A percentile compares a stretch with the other conserved stretches of the same genome.
Evolutionary conservation across 2,888 invertebrate genomes (phyloP).

Genomic region (Habrosyne pyritoides): DNA sequence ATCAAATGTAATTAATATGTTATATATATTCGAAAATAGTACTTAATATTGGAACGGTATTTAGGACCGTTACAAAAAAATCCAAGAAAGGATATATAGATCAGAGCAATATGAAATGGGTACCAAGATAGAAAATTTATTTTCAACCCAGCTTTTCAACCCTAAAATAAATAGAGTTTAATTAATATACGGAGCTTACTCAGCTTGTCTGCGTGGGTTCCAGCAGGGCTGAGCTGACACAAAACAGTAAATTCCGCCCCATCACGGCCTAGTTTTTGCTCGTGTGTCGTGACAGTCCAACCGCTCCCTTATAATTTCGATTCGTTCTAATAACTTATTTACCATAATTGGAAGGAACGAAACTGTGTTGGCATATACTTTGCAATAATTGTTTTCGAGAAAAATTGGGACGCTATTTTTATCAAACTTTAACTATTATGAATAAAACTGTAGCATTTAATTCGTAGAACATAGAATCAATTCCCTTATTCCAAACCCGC

Average conservation of each 20-base stretch:
- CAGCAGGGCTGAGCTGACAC: neutral
- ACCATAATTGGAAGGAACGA: neutral
- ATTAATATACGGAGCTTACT: neutral
- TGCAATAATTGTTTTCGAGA: neutral
- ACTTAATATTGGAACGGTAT: too few relatives aligned
- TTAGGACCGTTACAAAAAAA: too few relatives aligned
- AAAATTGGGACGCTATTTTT: neutral
- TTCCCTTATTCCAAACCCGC: constrained; percentile 15
- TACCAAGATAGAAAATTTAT: too few relatives aligned
- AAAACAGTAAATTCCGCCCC: neutral
- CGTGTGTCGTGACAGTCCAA: neutral
- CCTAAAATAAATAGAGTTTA: too few relatives aligned
- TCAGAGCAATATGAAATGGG: too few relatives aligned
- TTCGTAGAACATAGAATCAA: constrained; percentile 11
- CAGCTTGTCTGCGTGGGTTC: neutral
- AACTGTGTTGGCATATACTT: neutral
- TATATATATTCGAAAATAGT: too few relatives aligned
- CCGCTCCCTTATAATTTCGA: neutral
- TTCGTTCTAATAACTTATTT: neutral
- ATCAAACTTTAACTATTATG: neutral
- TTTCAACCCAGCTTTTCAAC: too few relatives aligned
- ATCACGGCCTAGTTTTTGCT: neutral
- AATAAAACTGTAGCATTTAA: neutral
- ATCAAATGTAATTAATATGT: too few relatives aligned
- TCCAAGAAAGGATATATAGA: too few relatives aligned